Conservation (phyloP, 2,888 invertebrate genomes). For the Petrolisthes cinctipes region DNA sequence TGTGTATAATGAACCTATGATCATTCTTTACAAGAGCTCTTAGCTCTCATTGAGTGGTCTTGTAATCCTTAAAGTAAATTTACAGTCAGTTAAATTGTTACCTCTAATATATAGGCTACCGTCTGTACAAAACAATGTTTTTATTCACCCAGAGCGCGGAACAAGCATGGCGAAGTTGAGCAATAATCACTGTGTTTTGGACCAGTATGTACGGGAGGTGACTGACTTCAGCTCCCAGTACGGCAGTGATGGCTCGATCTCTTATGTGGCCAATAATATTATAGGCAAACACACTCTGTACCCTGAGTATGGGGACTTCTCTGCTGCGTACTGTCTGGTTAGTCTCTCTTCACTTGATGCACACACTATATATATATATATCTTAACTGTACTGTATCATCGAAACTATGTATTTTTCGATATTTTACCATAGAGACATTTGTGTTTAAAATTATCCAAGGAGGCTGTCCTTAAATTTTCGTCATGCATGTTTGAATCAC, state of each 20-base stretch:
- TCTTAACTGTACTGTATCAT: too few species aligned
- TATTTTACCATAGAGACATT: too few species aligned
- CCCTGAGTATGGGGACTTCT: constrained; percentile 91
- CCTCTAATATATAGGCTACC: too few species aligned
- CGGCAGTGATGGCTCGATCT: constrained; percentile 87
- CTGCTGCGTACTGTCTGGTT: constrained; percentile 90
- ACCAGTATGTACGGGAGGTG: constrained; percentile 85
- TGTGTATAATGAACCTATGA: too few species aligned
- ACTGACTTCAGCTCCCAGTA: constrained; percentile 90
- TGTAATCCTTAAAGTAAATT: too few species aligned
- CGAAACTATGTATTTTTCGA: too few species aligned
- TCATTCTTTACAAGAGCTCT: too few species aligned
- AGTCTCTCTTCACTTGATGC: background rate
- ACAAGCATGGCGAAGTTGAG: constrained; percentile 11
- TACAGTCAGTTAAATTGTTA: background rate
- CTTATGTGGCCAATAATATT: constrained; percentile 88
- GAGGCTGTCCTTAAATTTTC: too few species aligned
- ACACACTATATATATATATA: too few species aligned
- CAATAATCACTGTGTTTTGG: constrained; percentile 70
- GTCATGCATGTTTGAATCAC: background rate
- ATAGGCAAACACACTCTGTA: constrained; percentile 86
- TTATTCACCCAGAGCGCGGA: background rate
- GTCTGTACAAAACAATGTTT: background rate
- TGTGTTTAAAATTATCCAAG: too few species aligned
- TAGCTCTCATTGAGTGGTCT: too few species aligned